These are phyloP conservation scores for Struthio camelus DNA, from an alignment of 2,113 vertebrate genomes.

Conservation along the genomic window DNA sequence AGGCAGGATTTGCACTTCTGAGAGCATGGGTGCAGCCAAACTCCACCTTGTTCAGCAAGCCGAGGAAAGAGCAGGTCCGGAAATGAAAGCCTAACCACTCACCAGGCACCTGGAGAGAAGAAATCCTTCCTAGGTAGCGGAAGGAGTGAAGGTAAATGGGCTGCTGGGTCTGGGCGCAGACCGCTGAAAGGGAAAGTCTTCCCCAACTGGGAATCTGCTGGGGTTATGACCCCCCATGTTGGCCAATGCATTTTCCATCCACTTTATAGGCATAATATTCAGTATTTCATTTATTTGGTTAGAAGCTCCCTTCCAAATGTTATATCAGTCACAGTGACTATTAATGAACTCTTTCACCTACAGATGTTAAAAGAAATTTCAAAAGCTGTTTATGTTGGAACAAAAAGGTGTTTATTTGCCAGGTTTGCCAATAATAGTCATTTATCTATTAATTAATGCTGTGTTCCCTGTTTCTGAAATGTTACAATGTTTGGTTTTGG, in stretches of 20 bases:
- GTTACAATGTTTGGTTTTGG: not conserved
- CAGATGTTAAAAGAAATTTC: not conserved
- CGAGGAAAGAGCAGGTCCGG: not conserved
- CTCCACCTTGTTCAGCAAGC: not conserved
- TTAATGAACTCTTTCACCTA: not conserved
- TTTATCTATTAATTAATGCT: not conserved
- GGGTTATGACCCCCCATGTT: not conserved
- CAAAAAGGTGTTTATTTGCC: not conserved
- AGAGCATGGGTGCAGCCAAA: not conserved
- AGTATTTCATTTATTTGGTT: not conserved
- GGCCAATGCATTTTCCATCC: not conserved
- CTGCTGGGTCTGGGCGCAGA: accelerated
- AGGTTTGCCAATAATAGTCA: not conserved
- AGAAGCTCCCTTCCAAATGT: not conserved
- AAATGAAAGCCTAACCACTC: not conserved
- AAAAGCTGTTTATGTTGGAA: not conserved
- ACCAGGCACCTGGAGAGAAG: not conserved
- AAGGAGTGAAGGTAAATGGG: not conserved
- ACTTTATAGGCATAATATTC: not conserved
- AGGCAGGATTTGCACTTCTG: not conserved
- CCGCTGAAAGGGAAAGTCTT: not conserved
- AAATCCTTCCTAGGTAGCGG: not conserved
- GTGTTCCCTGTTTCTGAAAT: not conserved
- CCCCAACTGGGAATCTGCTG: not conserved
- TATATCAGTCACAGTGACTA: accelerated